Conservation (phyloP, 2,888 invertebrate species). For the Clepsis dumicolana region DNA sequence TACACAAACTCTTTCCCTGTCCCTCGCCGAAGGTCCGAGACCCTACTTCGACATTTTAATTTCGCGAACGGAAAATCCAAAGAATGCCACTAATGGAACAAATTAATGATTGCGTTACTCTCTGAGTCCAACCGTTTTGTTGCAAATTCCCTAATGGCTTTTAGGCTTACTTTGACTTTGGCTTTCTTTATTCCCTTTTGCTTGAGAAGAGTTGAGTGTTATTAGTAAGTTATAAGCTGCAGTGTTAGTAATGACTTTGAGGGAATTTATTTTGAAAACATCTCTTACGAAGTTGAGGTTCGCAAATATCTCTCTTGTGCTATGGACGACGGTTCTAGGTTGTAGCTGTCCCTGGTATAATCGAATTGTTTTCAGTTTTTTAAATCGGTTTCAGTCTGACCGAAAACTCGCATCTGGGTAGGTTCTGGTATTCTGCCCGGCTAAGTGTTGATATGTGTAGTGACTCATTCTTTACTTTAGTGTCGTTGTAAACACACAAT, state of each 20-base stretch:
- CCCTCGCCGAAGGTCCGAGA: background rate
- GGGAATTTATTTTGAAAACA: background rate
- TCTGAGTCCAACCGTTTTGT: slow-evolving; percentile 15
- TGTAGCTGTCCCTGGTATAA: background rate
- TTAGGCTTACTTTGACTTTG: slow-evolving; percentile 21
- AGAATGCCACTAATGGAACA: slow-evolving; percentile 36
- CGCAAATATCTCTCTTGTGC: no score
- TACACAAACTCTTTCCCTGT: background rate
- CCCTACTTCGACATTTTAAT: slow-evolving; percentile 27
- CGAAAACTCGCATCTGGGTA: no score
- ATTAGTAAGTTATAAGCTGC: background rate
- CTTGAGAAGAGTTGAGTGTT: background rate
- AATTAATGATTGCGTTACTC: slow-evolving; percentile 35
- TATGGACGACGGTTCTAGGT: no score
- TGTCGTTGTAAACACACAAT: no score
- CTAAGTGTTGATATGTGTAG: no score
- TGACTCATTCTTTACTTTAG: no score
- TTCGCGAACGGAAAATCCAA: slow-evolving; percentile 18
- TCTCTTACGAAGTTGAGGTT: no score
- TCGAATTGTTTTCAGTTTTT: no score
- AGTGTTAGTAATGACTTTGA: background rate
- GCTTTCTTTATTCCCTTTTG: slow-evolving; percentile 1
- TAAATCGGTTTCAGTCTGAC: no score
- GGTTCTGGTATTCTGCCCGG: no score
- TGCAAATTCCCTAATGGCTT: slow-evolving; percentile 34